phyloP scores from a whole-genome alignment of 2,888 invertebrate genomes.

The Eupithecia tripunctaria region DNA sequence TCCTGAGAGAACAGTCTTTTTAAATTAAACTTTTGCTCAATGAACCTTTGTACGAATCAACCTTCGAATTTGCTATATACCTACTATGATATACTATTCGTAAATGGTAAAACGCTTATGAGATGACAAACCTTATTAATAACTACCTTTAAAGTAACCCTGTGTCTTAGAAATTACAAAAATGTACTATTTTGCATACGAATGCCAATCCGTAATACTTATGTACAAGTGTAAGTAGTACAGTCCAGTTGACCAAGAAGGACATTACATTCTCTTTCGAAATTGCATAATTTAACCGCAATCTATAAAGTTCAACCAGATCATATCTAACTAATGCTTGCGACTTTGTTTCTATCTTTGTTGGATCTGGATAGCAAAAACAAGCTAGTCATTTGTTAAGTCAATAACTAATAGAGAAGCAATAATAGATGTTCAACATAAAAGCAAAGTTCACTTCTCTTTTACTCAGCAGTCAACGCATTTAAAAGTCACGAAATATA shows the following conservation, averaged over 20 bases:
- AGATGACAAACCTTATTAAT: too few relatives aligned
- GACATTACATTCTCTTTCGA: constrained; percentile 59
- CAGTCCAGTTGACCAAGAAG: constrained; percentile 63
- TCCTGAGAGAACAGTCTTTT: too few relatives aligned
- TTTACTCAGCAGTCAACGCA: too few relatives aligned
- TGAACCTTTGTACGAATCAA: too few relatives aligned
- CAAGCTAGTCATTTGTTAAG: not conserved
- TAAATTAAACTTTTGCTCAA: too few relatives aligned
- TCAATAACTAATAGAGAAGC: not conserved
- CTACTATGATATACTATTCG: too few relatives aligned
- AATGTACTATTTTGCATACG: not conserved
- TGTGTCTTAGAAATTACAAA: not conserved
- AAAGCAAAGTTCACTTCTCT: not conserved
- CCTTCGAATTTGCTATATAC: too few relatives aligned
- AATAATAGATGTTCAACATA: not conserved
- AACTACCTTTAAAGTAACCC: not conserved
- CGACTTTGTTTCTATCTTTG: not conserved
- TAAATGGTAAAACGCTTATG: too few relatives aligned
- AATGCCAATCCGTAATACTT: constrained; percentile 27
- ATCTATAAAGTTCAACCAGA: constrained; percentile 33
- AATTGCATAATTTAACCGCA: constrained; percentile 67
- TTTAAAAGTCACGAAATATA: too few relatives aligned
- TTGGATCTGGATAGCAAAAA: not conserved
- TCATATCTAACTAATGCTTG: constrained; percentile 2
- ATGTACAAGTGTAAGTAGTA: constrained; percentile 50